Base-by-base conservation (phyloP, 2,113 vertebrate genomes). In the Procapra przewalskii region DNA sequence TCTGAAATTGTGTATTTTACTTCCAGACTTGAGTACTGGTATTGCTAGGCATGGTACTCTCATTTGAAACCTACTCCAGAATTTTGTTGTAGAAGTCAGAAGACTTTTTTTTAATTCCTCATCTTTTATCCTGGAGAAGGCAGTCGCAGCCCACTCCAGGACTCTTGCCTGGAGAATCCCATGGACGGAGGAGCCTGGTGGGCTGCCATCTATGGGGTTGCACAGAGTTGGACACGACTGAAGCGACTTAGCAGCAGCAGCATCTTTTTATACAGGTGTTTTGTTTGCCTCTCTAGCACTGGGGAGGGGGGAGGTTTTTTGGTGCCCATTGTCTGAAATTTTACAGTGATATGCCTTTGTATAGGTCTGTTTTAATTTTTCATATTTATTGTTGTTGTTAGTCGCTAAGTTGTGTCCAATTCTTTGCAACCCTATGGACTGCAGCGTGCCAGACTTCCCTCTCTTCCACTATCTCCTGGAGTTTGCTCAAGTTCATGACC, bases 281-380 rank as follows among this genome's bases (percentile, higher is more conserved):
- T 52, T 62, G 25, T 71, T 83, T 88, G 55, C 31, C 54, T 92
- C 45, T 88, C 25, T 87, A 87, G 59, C 77, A 64, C 2, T 64
- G 7, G 48, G 36, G 7, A 16, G 27, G 27, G 43, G 2, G 29
- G 29, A 88, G 29, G 43, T 95, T 55, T 67, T 80, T 85, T 88
- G 16, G 25, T 95, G 48, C 33, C 29, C 12, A 2, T 87, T 88
- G 14, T 94, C 45, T 82, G 55, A 84, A 92, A 92, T 87, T 94
- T 94, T 29, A 59, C 33, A 67, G 21, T 50, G 43, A 60, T 31
- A 50, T 29, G 5, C 21, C 50, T 50, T 80, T 59, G 19, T 71
- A n/a, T 52, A 60, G 15, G 33, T 92, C 45, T 71, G 40, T 62
- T 88, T 83, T 97, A 84, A 88, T 84, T 94, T 25, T 94, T 97